A percentile compares a stretch with the other conserved stretches of the same genome.
Conservation (phyloP, 2,113 vertebrate species). For the Phasianus colchicus region DNA sequence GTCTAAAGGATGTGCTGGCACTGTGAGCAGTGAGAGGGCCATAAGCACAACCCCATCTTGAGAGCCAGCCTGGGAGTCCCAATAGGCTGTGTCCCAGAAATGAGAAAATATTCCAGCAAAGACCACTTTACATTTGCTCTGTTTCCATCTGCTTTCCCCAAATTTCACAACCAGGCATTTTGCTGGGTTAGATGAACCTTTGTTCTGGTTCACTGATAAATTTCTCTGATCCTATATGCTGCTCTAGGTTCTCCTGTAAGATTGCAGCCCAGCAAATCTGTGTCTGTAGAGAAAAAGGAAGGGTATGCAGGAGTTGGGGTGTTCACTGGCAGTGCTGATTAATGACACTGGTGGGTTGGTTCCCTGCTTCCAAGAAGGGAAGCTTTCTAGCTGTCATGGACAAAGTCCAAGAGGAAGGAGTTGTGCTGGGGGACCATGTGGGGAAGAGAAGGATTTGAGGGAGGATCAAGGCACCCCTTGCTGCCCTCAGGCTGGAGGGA, state of each 20-base stretch:
- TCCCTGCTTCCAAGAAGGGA: neutral
- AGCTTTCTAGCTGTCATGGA: neutral
- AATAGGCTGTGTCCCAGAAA: neutral
- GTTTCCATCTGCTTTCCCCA: neutral
- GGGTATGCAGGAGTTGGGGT: neutral
- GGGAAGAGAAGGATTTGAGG: neutral
- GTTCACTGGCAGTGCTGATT: neutral
- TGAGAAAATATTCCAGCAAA: neutral
- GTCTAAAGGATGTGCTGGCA: neutral
- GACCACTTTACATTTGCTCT: neutral
- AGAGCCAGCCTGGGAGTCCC: neutral
- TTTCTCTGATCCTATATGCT: neutral
- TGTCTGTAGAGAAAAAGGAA: neutral
- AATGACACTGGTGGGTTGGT: fast-evolving
- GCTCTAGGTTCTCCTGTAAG: neutral
- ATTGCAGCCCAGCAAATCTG: neutral
- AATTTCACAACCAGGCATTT: neutral
- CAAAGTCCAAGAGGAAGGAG: neutral
- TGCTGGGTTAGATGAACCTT: neutral
- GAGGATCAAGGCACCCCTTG: neutral
- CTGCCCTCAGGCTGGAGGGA: neutral
- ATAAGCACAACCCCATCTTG: neutral
- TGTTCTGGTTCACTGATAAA: neutral
- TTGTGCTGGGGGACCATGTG: neutral
- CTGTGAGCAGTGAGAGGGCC: neutral